phyloP scores from a whole-genome alignment of 2,888 invertebrate genomes.

The Cheilosia grossa region DNA sequence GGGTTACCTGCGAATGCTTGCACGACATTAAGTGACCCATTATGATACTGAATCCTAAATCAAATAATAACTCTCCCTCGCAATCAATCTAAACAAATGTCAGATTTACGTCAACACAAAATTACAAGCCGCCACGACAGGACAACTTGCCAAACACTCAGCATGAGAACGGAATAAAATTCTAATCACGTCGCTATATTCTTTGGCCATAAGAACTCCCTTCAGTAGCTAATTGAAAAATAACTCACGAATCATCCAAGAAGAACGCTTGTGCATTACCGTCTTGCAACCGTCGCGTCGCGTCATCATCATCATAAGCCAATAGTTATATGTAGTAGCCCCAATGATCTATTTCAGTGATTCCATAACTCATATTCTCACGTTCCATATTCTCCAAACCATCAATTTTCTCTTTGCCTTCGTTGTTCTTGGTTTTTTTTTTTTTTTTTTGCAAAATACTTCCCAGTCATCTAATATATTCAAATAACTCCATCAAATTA shows the following conservation, averaged over 20 bases:
- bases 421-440: neutral
- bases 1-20: too few relatives aligned
- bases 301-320: constrained; percentile 15
- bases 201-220: constrained; percentile 47
- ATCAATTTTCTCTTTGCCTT: constrained; percentile 49
- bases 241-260: constrained; percentile 71
- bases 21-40: too few relatives aligned
- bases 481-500: constrained; percentile 72
- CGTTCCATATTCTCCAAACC: constrained; percentile 65
- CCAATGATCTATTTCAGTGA: constrained; percentile 72
- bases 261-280: constrained; percentile 53
- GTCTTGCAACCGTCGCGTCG: constrained; percentile 15
- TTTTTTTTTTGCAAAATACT: constrained; percentile 24
- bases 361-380: constrained; percentile 74
- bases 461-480: constrained; percentile 64
- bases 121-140: constrained; percentile 19
- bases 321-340: neutral
- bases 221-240: constrained; percentile 73
- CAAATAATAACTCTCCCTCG: too few relatives aligned
- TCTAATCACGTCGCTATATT: constrained; percentile 63
- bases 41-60: too few relatives aligned
- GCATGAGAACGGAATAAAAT: constrained; percentile 25
- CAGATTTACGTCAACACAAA: constrained; percentile 37
- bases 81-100: constrained; percentile 19
- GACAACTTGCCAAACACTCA: constrained; percentile 29